Evolutionary conservation across 2,113 vertebrate species (phyloP).

Genomic region (Desmodus rotundus): DNA sequence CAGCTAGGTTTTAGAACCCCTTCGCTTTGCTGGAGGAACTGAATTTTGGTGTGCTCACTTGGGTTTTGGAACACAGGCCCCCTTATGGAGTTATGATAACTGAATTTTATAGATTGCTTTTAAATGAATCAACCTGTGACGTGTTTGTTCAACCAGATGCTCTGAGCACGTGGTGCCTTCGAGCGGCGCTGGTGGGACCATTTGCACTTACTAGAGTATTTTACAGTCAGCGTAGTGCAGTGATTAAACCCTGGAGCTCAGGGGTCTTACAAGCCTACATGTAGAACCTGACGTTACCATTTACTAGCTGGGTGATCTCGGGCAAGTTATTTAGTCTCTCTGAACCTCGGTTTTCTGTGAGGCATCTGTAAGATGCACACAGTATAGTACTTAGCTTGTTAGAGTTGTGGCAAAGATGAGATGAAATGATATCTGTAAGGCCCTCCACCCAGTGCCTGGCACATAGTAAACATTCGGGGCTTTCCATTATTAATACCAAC

Average conservation of each 20-base stretch:
- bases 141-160: neutral
- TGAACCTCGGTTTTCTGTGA: neutral
- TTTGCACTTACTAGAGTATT: neutral
- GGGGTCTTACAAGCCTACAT: neutral
- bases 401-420: neutral
- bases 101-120: constrained; percentile 4
- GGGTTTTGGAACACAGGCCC: neutral
- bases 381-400: neutral
- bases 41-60: constrained; percentile 10
- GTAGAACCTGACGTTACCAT: neutral
- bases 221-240: neutral
- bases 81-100: neutral
- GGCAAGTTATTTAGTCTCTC: neutral
- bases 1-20: neutral
- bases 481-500: neutral
- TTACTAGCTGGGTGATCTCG: neutral
- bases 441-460: neutral
- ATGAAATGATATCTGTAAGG: neutral
- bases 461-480: neutral
- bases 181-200: neutral
- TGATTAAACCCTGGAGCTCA: neutral
- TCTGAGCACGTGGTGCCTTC: neutral
- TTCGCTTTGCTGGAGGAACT: neutral
- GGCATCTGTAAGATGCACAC: neutral
- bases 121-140: neutral